Conservation (phyloP, 2,797 vertebrate genomes). For the Myripristis jacobus region DNA sequence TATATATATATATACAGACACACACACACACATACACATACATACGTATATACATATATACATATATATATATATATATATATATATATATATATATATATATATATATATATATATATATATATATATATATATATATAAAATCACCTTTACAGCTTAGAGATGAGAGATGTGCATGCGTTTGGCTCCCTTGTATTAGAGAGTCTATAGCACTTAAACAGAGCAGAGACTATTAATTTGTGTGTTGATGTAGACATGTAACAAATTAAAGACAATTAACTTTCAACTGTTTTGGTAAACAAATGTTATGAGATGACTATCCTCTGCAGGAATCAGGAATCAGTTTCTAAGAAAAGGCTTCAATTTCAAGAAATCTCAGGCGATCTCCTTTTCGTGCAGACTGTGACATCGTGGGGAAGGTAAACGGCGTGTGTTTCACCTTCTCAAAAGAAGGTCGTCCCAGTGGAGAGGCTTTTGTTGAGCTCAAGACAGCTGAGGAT, state of each 20-base stretch:
- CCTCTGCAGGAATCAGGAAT: background rate
- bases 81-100: no score
- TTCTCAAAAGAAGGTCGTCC: slow-evolving; percentile 89
- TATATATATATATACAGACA: no score
- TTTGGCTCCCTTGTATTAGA: background rate
- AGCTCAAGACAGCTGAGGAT: slow-evolving; percentile 85
- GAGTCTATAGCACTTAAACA: background rate
- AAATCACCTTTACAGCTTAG: background rate
- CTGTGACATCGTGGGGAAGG: slow-evolving; percentile 85
- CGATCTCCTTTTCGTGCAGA: slow-evolving; percentile 68
- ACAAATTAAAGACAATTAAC: no score
- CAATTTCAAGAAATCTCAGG: background rate
- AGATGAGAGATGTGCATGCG: background rate
- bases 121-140: background rate
- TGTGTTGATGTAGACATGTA: background rate
- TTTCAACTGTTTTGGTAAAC: background rate
- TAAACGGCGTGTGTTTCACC: slow-evolving; percentile 88
- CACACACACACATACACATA: no score
- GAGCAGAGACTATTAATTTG: background rate
- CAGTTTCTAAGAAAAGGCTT: background rate
- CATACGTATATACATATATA: no score
- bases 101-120: no score
- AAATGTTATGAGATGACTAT: background rate
- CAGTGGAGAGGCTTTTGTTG: slow-evolving; percentile 89
- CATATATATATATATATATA: no score